Base-by-base conservation (phyloP, 2,888 invertebrate species). In the Hypercompe scribonia region DNA sequence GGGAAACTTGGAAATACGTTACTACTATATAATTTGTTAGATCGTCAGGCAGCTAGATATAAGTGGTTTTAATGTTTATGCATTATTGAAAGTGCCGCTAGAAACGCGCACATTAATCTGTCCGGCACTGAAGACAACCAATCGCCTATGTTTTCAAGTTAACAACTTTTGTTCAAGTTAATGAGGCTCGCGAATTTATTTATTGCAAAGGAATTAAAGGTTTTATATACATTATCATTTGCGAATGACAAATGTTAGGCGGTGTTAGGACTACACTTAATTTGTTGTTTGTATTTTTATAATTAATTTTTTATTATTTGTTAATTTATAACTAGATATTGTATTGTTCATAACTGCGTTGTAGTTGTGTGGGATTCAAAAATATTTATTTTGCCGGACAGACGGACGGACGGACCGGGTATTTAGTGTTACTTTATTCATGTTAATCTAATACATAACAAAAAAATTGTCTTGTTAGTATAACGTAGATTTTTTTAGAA, bases 11-110 rank as follows among this genome's bases (percentile, higher is more conserved):
- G 88, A 90, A 90, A 90, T 86, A 11, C 87, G 78, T 81, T 85
- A 82, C 82, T 79, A 84, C 88, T 81, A 81, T 90, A 83, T 89
- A 91, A 92, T 92, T 92, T 92, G 90, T 90, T 88, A 87, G 87
- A 84, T 90, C 87, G 87, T 88, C 89, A 87, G 86, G 84, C 79
- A 78, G 79, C 80, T 74, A 86, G 90, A 90, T 91, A 89, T 87
- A 87, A 90, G 89, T 89, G 82, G 86, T 75, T n/a, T n/a, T n/a
- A n/a, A n/a, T n/a, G n/a, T 82, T 86, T 81, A 82, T 89, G 87
- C 89, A 90, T 90, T 90, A 90, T 90, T 90, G 89, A 90, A 89
- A 90, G 89, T 88, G 87, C 87, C 82, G 84, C 82, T 87, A 84
- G 83, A 83, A 78, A 79, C 77, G 71, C 69, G 69, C 66, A 77